These are phyloP conservation scores for Amphiura filiformis DNA, from an alignment of 35 echinoderm and acorn worm genomes.

Conservation along the genomic window DNA sequence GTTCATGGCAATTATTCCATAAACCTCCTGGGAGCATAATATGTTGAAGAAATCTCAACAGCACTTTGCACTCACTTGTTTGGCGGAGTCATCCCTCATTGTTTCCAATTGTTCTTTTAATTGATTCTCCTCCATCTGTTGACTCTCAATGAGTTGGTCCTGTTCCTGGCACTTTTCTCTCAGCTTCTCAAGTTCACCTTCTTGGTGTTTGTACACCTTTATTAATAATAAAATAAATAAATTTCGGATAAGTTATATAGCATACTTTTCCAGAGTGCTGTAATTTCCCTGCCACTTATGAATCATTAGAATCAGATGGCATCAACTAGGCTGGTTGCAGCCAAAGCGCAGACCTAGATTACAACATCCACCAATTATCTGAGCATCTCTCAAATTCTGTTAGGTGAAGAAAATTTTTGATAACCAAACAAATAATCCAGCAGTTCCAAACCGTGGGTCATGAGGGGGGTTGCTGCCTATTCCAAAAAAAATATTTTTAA, in stretches of 20 bases:
- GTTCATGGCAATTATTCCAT: no score
- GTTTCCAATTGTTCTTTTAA: constrained; percentile 4
- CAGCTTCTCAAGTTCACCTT: constrained; percentile 26
- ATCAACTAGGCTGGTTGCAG: background rate
- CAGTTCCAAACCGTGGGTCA: background rate
- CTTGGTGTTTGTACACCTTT: constrained; percentile 42
- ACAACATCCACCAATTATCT: no score
- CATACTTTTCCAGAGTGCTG: background rate
- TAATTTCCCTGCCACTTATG: background rate
- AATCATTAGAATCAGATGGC: no score
- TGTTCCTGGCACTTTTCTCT: constrained; percentile 38
- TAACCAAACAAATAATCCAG: background rate
- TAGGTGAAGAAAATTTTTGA: no score
- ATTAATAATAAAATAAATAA: no score
- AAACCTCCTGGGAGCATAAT: no score
- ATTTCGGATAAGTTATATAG: background rate
- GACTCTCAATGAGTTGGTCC: constrained; percentile 35
- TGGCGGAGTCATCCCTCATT: background rate
- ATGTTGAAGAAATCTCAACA: no score
- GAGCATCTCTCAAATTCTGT: no score
- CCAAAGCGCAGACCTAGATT: background rate
- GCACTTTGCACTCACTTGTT: no score
- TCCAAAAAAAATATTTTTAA: no score
- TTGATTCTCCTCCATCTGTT: background rate
- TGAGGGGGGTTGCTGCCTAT: no score